Evolutionary conservation across 2,797 vertebrate genomes (phyloP).

Genomic region (Acipenser transmontanus): DNA sequence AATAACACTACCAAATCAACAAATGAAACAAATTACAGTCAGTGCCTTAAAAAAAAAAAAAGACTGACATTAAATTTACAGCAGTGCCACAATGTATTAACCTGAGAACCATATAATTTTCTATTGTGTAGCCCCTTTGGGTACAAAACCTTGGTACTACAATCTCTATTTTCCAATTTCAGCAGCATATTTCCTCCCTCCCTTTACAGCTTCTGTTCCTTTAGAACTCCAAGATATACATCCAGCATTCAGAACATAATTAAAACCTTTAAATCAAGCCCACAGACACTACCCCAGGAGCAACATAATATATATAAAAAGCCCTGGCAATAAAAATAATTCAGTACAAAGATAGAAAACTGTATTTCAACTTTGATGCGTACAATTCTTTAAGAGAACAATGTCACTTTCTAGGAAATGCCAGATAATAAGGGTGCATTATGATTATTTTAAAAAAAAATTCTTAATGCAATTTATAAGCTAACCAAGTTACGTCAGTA

Average conservation of each 20-base stretch:
- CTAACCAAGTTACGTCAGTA: too few species aligned
- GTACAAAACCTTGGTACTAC: not conserved
- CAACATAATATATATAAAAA: not conserved
- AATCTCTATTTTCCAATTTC: not conserved
- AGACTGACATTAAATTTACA: not conserved
- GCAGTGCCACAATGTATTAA: not conserved
- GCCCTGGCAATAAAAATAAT: not conserved
- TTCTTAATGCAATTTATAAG: too few species aligned
- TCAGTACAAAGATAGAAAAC: too few species aligned
- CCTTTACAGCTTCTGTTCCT: not conserved
- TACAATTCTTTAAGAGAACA: too few species aligned
- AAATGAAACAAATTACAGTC: slow-evolving; percentile 2
- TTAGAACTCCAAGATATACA: slow-evolving; percentile 42
- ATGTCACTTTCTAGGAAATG: too few species aligned
- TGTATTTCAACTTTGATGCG: too few species aligned
- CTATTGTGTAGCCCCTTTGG: not conserved
- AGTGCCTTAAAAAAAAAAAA: not conserved
- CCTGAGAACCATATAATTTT: not conserved
- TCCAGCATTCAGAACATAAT: slow-evolving; percentile 47
- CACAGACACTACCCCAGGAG: slow-evolving; percentile 28
- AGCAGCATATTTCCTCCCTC: not conserved
- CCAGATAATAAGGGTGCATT: too few species aligned
- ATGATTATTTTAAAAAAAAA: too few species aligned
- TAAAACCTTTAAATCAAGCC: slow-evolving; percentile 49
- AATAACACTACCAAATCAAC: not conserved